Base-by-base conservation (phyloP, 2,113 vertebrate species). In the Notothenia coriiceps region DNA sequence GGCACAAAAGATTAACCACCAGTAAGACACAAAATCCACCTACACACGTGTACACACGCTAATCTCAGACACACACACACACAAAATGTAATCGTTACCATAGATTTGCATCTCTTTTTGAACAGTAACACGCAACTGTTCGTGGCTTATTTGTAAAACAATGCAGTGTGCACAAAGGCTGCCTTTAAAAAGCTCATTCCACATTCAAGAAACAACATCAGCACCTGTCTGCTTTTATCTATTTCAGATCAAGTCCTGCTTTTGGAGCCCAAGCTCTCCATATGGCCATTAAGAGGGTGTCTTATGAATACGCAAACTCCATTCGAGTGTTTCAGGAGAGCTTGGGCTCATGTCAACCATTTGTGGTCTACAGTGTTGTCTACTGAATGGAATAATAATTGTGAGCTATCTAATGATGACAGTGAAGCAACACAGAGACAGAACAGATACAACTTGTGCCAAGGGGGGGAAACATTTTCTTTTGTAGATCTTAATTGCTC, bases 1-100 rank as follows among this genome's bases (percentile, higher is more conserved):
- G 62, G n/a, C 81, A 91, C 84, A 87, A 86, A 93, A 92, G 85
- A 93, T 90, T 89, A 91, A 74, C 90, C 74, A 88, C 88, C 82
- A 86, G 67, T 82, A 77, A 89, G 70, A 86, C 70, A 67, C 61
- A 43, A 84, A 90, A 82, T 84, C 82, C 85, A 72, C 82, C 74
- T 86, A 80, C 88, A 88, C 65, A 77, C 56, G 13, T 2, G 46
- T 12, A 25, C 25, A 72, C n/a, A 20, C 18, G 18, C 29, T 35
- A 51, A 51, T 44, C 35, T n/a, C 33, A 35, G 54, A 63, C 22
- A 72, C 25, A 33, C 25, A 33, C 5, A 0, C 70, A 60, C 64
- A 66, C 61, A 52, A 59, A 29, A 17, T 10, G n/a, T 33, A 54
- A 43, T 78, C 0, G 6, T 82, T 57, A 57, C 25, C 57, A 63